phyloP scores from a whole-genome alignment of 2,888 invertebrate species.

The Eupithecia vulgata region DNA sequence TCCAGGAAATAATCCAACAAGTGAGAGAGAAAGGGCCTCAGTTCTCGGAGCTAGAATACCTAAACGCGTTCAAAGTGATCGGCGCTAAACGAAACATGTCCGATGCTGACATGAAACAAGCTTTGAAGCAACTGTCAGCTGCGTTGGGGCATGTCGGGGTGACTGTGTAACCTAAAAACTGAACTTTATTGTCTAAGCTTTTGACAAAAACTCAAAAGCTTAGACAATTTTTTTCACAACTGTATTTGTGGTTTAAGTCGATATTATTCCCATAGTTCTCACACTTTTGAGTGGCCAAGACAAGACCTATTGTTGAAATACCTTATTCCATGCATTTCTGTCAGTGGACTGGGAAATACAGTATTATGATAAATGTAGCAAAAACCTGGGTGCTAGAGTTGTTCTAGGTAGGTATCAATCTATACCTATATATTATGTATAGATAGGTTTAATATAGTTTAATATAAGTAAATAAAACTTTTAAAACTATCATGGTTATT shows the following conservation, averaged over 20 bases:
- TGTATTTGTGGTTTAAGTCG: background rate
- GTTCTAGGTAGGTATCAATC: no score
- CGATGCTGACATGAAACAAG: conserved; percentile 84
- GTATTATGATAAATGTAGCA: no score
- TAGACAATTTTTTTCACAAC: background rate
- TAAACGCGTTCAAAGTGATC: conserved; percentile 92
- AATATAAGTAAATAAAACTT: no score
- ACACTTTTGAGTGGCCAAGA: background rate
- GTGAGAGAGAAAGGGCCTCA: conserved; percentile 94
- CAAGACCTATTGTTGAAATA: background rate
- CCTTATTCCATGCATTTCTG: background rate
- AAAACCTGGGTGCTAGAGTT: no score
- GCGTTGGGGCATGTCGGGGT: conserved; percentile 93
- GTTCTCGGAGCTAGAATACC: conserved; percentile 94
- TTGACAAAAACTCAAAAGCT: no score
- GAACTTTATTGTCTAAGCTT: background rate
- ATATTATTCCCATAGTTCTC: background rate
- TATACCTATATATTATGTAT: no score
- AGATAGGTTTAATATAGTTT: no score
- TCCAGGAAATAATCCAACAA: conserved; percentile 91
- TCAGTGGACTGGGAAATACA: background rate
- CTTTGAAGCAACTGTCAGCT: conserved; percentile 91
- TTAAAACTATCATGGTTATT: no score
- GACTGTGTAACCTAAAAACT: conserved; percentile 83
- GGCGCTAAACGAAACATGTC: conserved; percentile 85